Percentiles rank a stretch among this genome's conserved stretches.
Conservation (phyloP, 2,113 vertebrate genomes). For the Pomatorhinus ruficollis region DNA sequence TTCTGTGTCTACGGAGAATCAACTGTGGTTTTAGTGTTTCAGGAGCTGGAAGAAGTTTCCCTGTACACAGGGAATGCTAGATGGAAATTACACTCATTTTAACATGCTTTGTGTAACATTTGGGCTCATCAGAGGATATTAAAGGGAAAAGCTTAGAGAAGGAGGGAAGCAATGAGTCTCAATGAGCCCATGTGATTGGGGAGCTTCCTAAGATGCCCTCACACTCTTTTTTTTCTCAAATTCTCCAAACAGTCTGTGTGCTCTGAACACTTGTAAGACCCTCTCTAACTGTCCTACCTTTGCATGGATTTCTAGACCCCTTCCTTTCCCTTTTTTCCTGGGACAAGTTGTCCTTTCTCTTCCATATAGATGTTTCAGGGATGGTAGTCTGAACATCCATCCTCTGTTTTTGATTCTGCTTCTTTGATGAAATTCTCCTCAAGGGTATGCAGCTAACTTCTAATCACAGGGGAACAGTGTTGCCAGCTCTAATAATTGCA, state of each 20-base stretch:
- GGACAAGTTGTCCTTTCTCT: neutral
- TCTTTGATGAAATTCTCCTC: neutral
- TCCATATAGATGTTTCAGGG: neutral
- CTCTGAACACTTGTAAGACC: neutral
- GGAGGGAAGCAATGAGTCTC: neutral
- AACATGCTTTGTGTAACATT: neutral
- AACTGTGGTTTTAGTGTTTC: neutral
- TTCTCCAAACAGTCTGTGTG: neutral
- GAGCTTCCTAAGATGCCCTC: neutral
- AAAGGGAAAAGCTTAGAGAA: conserved; percentile 21
- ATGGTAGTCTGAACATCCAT: neutral
- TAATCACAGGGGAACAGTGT: neutral
- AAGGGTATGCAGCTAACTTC: neutral
- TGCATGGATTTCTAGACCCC: neutral
- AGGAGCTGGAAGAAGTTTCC: neutral
- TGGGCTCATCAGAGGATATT: neutral
- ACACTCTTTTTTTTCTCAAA: neutral
- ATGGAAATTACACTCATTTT: neutral
- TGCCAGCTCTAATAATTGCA: neutral
- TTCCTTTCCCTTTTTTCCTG: neutral
- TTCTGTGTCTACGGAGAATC: neutral
- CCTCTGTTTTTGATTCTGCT: neutral
- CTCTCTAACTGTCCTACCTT: neutral
- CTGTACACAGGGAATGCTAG: neutral
- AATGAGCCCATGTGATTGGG: neutral